phyloP scores from a whole-genome alignment of 2,888 invertebrate genomes.

The Microctonus aethiopoides region DNA sequence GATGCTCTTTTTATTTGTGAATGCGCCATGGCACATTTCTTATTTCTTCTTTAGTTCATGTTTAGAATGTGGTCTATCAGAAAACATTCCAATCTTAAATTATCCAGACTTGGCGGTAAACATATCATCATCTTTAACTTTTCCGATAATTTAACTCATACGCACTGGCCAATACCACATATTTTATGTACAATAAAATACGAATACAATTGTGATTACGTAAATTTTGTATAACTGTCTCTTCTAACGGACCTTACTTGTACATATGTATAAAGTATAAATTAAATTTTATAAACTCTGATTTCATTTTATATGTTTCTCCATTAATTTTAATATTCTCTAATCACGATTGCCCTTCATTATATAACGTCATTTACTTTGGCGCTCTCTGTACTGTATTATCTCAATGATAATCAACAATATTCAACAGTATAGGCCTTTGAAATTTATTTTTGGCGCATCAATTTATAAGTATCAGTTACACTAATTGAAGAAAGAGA shows the following conservation, averaged over 20 bases:
- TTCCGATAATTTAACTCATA: constrained; percentile 21
- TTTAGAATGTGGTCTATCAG: constrained; percentile 52
- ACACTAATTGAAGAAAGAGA: constrained; percentile 30
- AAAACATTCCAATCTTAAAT: constrained; percentile 48
- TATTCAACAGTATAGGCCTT: constrained; percentile 64
- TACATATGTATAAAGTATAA: constrained; percentile 55
- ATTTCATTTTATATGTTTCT: constrained; percentile 53
- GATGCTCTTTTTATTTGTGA: constrained; percentile 57
- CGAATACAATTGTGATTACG: constrained; percentile 52
- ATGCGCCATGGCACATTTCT: constrained; percentile 63
- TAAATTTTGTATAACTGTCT: constrained; percentile 55
- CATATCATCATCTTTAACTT: constrained; percentile 49
- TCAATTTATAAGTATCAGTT: constrained; percentile 56
- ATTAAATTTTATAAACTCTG: constrained; percentile 65
- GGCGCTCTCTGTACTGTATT: constrained; percentile 39
- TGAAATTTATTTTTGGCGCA: constrained; percentile 48
- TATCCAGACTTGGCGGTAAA: constrained; percentile 51
- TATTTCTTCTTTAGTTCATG: constrained; percentile 44
- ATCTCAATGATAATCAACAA: constrained; percentile 58
- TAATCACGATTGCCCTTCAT: constrained; percentile 52
- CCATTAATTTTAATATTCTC: constrained; percentile 59
- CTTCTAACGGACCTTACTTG: constrained; percentile 44
- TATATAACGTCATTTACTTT: constrained; percentile 41
- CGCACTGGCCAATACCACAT: constrained; percentile 30
- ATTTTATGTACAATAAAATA: constrained; percentile 42